Conservation (phyloP, 2,888 invertebrate species). For the Dyspetes luteomarginatus region DNA sequence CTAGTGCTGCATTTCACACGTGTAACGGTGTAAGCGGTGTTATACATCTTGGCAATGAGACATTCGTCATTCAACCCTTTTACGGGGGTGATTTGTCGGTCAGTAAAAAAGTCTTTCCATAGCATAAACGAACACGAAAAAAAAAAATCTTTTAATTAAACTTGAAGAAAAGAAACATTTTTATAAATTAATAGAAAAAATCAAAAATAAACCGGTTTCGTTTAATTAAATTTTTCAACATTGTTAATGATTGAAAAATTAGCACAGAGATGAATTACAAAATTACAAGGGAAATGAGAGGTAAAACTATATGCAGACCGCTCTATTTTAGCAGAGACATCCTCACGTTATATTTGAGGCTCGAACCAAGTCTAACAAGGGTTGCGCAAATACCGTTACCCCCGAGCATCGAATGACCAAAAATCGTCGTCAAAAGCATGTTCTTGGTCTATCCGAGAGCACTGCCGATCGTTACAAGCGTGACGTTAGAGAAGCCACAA, state of each 20-base stretch:
- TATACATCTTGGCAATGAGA: conserved; percentile 98
- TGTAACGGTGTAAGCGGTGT: conserved; percentile 99
- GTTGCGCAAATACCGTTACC: conserved; percentile 93
- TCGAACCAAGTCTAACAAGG: conserved; percentile 94
- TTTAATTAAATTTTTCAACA: neutral
- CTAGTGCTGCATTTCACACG: conserved; percentile 98
- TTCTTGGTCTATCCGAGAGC: conserved; percentile 80
- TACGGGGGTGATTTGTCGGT: conserved; percentile 98
- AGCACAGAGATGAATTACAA: conserved; percentile 4
- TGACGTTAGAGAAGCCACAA: conserved; percentile 95
- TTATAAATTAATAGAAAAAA: neutral
- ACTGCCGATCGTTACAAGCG: conserved; percentile 85
- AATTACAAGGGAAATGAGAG: conserved; percentile 49
- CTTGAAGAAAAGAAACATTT: conserved; percentile 20
- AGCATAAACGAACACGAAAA: neutral
- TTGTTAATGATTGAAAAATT: neutral
- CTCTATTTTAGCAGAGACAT: conserved; percentile 96
- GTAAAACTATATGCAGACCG: conserved; percentile 77
- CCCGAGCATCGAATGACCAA: conserved; percentile 90
- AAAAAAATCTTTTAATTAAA: neutral
- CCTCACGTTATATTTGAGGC: conserved; percentile 99
- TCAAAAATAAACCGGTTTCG: conserved; percentile 15
- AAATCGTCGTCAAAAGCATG: conserved; percentile 87
- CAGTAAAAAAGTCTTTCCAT: conserved; percentile 84
- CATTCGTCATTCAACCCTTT: conserved; percentile 98